A percentile compares a stretch with the other conserved stretches of the same genome.
Evolutionary conservation across 1,140 invertebrate genomes (phyloP).

Genomic region (Hycleus phaleratus): DNA sequence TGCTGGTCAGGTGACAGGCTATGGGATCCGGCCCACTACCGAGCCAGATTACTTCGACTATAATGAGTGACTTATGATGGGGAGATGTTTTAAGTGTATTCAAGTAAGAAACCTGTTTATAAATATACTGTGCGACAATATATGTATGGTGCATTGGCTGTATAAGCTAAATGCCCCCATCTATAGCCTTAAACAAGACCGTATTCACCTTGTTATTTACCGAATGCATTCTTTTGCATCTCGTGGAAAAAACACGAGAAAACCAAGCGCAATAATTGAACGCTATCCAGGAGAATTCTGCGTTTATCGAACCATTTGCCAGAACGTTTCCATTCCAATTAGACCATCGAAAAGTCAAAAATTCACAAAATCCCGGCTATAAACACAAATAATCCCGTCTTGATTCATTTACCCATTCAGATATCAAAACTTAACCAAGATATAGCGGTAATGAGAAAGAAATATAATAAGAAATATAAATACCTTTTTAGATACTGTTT

Average conservation of each 20-base stretch:
- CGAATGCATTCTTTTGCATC: constrained; percentile 3
- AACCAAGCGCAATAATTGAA: too few species aligned
- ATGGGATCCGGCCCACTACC: constrained; percentile 8
- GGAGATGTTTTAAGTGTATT: constrained; percentile 23
- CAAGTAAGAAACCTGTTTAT: constrained; percentile 25
- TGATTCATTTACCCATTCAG: too few species aligned
- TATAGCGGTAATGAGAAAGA: constrained; percentile 35
- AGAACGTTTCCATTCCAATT: too few species aligned
- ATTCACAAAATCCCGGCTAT: too few species aligned
- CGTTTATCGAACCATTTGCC: too few species aligned
- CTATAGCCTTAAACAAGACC: constrained; percentile 9
- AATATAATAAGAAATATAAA: constrained; percentile 37
- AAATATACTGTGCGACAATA: constrained; percentile 13
- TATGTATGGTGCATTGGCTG: constrained; percentile 2
- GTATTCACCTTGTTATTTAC: constrained; percentile 16
- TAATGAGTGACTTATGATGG: constrained; percentile 33
- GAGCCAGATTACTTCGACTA: constrained; percentile 13
- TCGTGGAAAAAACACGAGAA: too few species aligned
- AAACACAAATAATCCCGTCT: too few species aligned
- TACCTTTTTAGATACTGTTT: constrained; percentile 35
- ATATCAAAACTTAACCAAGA: constrained; percentile 24
- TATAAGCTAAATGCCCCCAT: constrained; percentile 8
- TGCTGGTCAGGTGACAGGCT: constrained; percentile 15
- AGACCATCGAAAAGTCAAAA: too few species aligned
- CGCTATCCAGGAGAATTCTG: too few species aligned